Conservation (phyloP, 64 coral and sea anemone genomes). For the Pachyseris speciosa region DNA sequence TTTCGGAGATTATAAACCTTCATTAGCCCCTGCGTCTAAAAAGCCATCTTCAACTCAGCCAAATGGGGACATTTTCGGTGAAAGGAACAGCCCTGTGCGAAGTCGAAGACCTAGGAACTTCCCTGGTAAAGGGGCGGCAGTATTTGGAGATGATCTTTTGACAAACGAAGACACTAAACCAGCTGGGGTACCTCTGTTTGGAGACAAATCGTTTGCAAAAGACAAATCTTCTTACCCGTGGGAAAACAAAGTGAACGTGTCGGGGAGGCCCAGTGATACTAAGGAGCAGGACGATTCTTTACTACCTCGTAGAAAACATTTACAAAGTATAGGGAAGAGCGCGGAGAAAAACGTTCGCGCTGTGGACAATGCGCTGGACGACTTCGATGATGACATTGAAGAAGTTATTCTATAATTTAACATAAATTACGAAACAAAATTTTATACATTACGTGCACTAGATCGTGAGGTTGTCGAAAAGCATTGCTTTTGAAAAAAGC, state of each 20-base stretch:
- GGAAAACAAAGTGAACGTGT: slow-evolving; percentile 85
- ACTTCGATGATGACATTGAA: slow-evolving; percentile 87
- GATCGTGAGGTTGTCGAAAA: too few relatives aligned
- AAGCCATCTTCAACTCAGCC: not conserved
- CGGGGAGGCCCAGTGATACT: slow-evolving; percentile 9
- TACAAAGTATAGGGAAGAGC: slow-evolving; percentile 53
- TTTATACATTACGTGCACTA: not conserved
- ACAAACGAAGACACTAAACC: slow-evolving; percentile 48
- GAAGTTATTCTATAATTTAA: slow-evolving; percentile 81
- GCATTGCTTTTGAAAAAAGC: too few relatives aligned
- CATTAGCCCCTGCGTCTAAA: slow-evolving; percentile 18
- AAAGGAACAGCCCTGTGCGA: not conserved
- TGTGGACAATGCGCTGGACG: slow-evolving; percentile 67
- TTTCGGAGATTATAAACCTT: slow-evolving; percentile 77
- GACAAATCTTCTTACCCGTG: slow-evolving; percentile 77
- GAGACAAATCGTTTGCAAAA: slow-evolving; percentile 47
- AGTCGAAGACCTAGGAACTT: slow-evolving; percentile 42
- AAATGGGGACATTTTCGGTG: slow-evolving; percentile 29
- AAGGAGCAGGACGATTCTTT: slow-evolving; percentile 51
- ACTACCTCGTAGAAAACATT: slow-evolving; percentile 60
- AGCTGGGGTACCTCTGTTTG: slow-evolving; percentile 45
- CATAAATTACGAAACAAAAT: not conserved
- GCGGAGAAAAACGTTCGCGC: slow-evolving; percentile 65
- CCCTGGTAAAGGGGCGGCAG: not conserved
- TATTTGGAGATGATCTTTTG: slow-evolving; percentile 83